phyloP scores from a whole-genome alignment of 2,888 invertebrate species.

The Bhutanitis thaidina region DNA sequence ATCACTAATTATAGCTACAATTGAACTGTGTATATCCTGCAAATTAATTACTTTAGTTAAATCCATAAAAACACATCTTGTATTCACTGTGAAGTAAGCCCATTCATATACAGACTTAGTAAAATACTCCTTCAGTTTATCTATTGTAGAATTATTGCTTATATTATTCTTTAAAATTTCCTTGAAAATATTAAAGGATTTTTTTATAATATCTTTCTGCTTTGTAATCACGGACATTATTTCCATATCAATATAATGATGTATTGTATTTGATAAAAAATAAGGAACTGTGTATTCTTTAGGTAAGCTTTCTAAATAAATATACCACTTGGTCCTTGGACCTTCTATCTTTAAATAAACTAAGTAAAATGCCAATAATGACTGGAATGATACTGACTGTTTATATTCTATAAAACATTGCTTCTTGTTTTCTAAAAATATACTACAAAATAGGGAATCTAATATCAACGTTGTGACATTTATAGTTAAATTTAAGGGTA shows the following conservation, averaged over 20 bases:
- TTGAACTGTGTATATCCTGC: slow-evolving; percentile 55
- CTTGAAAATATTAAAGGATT: slow-evolving; percentile 64
- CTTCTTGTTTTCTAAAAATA: slow-evolving; percentile 59
- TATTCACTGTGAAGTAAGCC: slow-evolving; percentile 92
- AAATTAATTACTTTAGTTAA: slow-evolving; percentile 64
- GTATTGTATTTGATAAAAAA: slow-evolving; percentile 80
- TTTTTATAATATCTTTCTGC: slow-evolving; percentile 69
- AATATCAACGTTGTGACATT: slow-evolving; percentile 78
- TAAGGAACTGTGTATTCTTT: slow-evolving; percentile 83
- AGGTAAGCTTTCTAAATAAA: slow-evolving; percentile 86
- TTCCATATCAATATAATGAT: slow-evolving; percentile 77
- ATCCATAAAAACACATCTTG: slow-evolving; percentile 89
- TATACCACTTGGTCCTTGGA: slow-evolving; percentile 76
- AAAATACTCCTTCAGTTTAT: slow-evolving; percentile 58
- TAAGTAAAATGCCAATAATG: slow-evolving; percentile 87
- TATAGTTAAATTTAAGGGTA: slow-evolving; percentile 81
- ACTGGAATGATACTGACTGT: slow-evolving; percentile 81
- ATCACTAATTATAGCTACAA: slow-evolving; percentile 72
- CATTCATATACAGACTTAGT: slow-evolving; percentile 82
- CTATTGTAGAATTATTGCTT: slow-evolving; percentile 60
- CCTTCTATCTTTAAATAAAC: slow-evolving; percentile 82
- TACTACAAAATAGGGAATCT: slow-evolving; percentile 73
- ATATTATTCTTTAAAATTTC: slow-evolving; percentile 56
- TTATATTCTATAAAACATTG: slow-evolving; percentile 62
- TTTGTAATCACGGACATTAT: slow-evolving; percentile 74